Evolutionary conservation across 2,888 invertebrate genomes (phyloP), one percentile per base, ranked within the genome.

Genomic region (Coleophora deauratella): DNA sequence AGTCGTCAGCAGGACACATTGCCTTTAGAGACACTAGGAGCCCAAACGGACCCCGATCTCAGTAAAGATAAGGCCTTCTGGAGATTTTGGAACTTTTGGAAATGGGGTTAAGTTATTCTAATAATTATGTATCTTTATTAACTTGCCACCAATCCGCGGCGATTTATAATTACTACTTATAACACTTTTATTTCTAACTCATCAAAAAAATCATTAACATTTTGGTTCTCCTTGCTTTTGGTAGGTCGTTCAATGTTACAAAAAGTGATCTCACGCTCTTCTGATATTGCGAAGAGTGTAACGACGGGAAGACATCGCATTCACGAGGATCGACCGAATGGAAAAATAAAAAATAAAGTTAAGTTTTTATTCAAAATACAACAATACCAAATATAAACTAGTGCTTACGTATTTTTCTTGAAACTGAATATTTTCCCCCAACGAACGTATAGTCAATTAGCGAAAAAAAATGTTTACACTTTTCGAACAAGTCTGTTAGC

Each of bases 331-430:
- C 52, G 52, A 43, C 54, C 51, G 28, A 67, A 50, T 46, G 59
- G 59, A 32, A 76, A 70, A 60, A 42, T 72, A 49, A 77, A 76
- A 57, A 78, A 70, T 39, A 75, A 75, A 62, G 52, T 78, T 4
- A 80, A 77, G 60, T 53, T 80, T 37, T 55, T 77, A 44, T 64
- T 80, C 28, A 78, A 80, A 79, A 59, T 80, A 68, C 68, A 79
- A 31, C 71, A 74, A 46, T 72, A 66, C 52, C 60, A 74, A 61
- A 57, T 43, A 38, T 76, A 60, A 41, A 31, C n/a, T 32, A 31
- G 3, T 50, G 54, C 40, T 41, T 44, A 21, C 21, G 3, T 37
- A 27, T 34, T 37, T 36, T 35, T 11, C n/a, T n/a, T n/a, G n/a
- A n/a, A 15, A n/a, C 11, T 11, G 28, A 28, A 28, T 10, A 9